Conservation (phyloP, 2,888 invertebrate species). For the Oxyteleia sp. region DNA sequence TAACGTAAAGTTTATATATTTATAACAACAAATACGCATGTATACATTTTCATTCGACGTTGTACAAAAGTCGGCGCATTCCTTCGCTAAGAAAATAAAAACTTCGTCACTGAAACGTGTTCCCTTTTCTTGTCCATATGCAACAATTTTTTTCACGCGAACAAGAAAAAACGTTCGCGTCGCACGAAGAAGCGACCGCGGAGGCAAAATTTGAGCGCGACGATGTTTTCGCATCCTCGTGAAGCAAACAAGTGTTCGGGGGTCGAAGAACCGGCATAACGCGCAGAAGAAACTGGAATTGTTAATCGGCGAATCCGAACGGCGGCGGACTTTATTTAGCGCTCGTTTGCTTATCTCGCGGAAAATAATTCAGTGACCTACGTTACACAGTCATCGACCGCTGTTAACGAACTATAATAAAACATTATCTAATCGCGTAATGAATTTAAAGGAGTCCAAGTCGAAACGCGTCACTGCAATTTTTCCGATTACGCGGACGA, state of each 20-base stretch:
- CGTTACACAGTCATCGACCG: conserved; percentile 61
- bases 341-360: conserved; percentile 47
- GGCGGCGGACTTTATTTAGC: conserved; percentile 24
- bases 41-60: too few species aligned
- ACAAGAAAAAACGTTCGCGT: too few species aligned
- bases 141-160: too few species aligned
- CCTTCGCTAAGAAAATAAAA: too few species aligned
- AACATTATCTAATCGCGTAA: conserved; percentile 56
- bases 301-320: conserved; percentile 17
- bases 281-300: conserved; percentile 31
- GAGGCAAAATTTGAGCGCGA: too few species aligned
- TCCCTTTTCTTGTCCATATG: too few species aligned
- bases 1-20: too few species aligned
- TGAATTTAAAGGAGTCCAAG: conserved; percentile 27
- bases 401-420: conserved; percentile 27
- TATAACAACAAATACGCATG: too few species aligned
- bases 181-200: too few species aligned
- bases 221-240: neutral
- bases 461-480: conserved; percentile 15
- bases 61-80: too few species aligned
- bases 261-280: conserved; percentile 4
- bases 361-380: conserved; percentile 64
- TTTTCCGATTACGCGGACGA: conserved; percentile 29
- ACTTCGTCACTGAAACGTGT: too few species aligned
- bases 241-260: neutral